phyloP scores from a whole-genome alignment of 2,797 vertebrate species.

The Vipera latastei region DNA sequence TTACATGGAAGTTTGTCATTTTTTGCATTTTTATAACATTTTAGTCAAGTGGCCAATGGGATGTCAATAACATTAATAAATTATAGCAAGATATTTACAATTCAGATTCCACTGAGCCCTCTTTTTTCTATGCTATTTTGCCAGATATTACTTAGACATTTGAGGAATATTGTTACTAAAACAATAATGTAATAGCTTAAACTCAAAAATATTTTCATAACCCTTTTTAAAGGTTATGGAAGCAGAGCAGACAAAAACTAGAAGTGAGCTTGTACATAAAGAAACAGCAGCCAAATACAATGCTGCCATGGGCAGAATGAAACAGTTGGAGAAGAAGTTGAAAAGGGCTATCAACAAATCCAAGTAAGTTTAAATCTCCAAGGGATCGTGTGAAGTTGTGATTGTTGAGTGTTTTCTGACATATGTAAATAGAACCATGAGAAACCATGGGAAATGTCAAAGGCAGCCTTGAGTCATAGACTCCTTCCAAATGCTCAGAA shows the following conservation, averaged over 20 bases:
- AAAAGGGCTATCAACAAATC: constrained; percentile 96
- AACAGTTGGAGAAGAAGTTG: constrained; percentile 95
- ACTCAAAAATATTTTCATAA: constrained; percentile 10
- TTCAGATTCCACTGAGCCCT: background rate
- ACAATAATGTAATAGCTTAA: constrained; percentile 17
- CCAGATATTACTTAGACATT: background rate
- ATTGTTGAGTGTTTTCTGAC: background rate
- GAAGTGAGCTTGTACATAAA: constrained; percentile 89
- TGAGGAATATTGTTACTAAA: constrained; percentile 11
- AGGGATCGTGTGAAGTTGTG: background rate
- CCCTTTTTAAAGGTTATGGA: constrained; percentile 88
- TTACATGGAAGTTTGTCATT: background rate
- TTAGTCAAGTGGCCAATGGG: background rate
- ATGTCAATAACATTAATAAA: background rate
- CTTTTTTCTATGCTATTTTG: background rate
- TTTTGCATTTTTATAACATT: background rate
- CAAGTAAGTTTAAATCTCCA: constrained; percentile 77
- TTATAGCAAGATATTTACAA: background rate
- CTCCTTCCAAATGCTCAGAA: background rate
- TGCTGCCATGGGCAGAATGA: constrained; percentile 86
- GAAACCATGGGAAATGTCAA: background rate
- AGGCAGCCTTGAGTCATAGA: background rate
- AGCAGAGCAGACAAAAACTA: constrained; percentile 89
- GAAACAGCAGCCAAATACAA: constrained; percentile 92
- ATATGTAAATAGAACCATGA: background rate